Evolutionary conservation across 2,888 invertebrate genomes (phyloP), one percentile per base, ranked within the genome.

Genomic region (Podabrus alpinus): DNA sequence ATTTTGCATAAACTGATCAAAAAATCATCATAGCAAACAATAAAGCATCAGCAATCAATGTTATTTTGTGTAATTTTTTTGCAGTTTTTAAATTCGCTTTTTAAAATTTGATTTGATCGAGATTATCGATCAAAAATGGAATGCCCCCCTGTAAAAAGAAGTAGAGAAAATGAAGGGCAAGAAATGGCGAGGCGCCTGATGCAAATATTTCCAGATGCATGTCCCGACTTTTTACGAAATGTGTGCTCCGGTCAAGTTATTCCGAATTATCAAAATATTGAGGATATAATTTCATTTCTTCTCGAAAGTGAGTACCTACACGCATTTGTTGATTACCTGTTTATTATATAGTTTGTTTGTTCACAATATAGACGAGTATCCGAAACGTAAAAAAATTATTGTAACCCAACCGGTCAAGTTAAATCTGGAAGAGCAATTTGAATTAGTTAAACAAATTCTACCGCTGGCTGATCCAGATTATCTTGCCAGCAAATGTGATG

Each of bases 401-500:
- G 13, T n/a, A 9, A 67, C 61, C 11, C 60, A 45, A 10, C 59
- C 15, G 60, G 67, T 71, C 19, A 29, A 72, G 66, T 61, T 76
- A 24, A 71, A 75, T 74, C 67, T 71, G 68, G 74, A 73, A 19
- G 75, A 76, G 25, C 79, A 79, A 16, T 71, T 77, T 2, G 74
- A 81, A 69, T 79, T 83, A 74, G 78, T 86, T 15, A 77, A 81
- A 73, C 82, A 83, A 29, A 82, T 86, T 71, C 77, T 87, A 45
- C 86, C 86, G 5, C 81, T 83, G 75, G 86, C 85, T n/a, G 86
- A 86, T 81, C 86, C 86, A 15, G 77, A 76, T 5, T 87, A 84
- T 78, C 79, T 87, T 71, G 79, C 80, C 74, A 80, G 81, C 59
- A 76, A 85, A 73, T 84, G 85, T 11, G 64, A 79, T 66, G 80